Base-by-base conservation (phyloP, 2,797 vertebrate species). In the Margarornis squamiger region DNA sequence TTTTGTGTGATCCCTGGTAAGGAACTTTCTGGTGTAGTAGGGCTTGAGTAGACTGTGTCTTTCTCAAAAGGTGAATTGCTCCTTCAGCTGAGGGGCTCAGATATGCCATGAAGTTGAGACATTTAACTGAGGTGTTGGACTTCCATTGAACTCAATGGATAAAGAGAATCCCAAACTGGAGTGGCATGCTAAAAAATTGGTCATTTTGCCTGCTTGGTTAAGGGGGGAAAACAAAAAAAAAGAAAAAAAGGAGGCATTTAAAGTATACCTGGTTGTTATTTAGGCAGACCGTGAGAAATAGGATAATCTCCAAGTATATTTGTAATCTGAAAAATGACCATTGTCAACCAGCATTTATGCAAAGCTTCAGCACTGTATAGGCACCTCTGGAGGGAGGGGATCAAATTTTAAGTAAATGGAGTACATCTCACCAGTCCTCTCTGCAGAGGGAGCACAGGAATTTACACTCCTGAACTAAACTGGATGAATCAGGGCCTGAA, bases 401-500 rank as follows among this genome's bases (percentile, higher is more conserved):
- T 88, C 39, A 52, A 38, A 66, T 82, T 82, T 82, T 87, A 85
- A 20, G 38, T 55, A 87, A 82, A 67, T 6, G 29, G 45, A 87
- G 8, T 24, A 52, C 8, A 8, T 52, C 6, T 68, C 30, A 27
- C 43, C 36, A 49, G 39, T 45, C 2, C 0, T 62, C 6, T 84
- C n/a, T 67, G 36, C 68, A 58, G 39, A 41, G 32, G 12, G 24
- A 59, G 23, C 26, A 27, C 14, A 57, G 29, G 29, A 63, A 63
- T 6, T 59, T 92, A 70, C 7, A 34, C 8, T 74, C 57, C 29
- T 87, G 39, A 76, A 76, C 26, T 39, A 55, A 73, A 72, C 10
- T 1, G 1, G 48, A 51, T 18, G 0, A 76, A 32, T 30, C 0
- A 0, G 2, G 4, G 10, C 10, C n/a, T 51, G 26, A 66, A 61